These are phyloP conservation scores for Gallinago stenura DNA, from an alignment of 2,797 vertebrate genomes.

Conservation along the genomic window DNA sequence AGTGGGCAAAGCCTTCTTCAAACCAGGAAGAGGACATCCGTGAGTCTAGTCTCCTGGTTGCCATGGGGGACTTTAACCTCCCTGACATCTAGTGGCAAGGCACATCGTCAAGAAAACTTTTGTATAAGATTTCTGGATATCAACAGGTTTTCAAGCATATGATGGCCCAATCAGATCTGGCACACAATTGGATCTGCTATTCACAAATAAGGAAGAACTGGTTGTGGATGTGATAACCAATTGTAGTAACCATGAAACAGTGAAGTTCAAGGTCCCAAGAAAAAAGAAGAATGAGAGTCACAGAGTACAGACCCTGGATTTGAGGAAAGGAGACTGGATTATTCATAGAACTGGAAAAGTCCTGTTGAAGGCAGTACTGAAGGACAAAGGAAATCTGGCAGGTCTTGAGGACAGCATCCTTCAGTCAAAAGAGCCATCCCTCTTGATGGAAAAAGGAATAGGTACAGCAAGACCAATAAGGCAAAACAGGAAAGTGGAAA, in stretches of 20 bases:
- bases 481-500: background rate
- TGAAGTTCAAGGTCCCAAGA: background rate
- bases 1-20: background rate
- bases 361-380: background rate
- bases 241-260: background rate
- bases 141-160: background rate
- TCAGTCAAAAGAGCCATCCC: background rate
- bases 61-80: background rate
- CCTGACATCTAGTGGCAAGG: background rate
- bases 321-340: background rate
- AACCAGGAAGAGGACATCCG: background rate
- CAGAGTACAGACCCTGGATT: background rate
- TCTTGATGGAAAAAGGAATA: background rate
- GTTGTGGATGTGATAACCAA: background rate
- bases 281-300: background rate
- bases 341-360: background rate
- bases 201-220: background rate
- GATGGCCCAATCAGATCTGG: background rate
- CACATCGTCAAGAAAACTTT: background rate
- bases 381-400: background rate
- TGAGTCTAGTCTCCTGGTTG: background rate
- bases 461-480: background rate
- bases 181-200: background rate
- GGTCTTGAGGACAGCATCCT: background rate
- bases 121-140: background rate